These are phyloP conservation scores for Nettapus auritus DNA, from an alignment of 2,113 vertebrate species.

Conservation along the genomic window DNA sequence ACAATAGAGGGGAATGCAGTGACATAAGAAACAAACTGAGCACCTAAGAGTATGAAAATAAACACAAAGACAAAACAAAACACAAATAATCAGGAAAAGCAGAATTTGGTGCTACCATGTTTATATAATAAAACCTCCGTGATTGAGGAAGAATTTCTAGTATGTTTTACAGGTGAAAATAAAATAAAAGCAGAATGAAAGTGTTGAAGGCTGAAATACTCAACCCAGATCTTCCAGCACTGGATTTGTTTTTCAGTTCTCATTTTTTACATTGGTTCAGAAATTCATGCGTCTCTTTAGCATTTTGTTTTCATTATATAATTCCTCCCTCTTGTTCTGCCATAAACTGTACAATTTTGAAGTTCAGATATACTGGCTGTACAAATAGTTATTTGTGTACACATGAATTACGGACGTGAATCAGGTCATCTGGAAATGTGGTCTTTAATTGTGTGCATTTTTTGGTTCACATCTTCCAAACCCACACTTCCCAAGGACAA, in stretches of 20 bases:
- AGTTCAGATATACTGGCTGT: background rate
- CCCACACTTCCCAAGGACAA: slow-evolving; percentile 31
- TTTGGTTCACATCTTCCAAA: background rate
- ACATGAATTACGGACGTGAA: background rate
- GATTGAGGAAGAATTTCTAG: background rate
- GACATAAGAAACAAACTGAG: background rate
- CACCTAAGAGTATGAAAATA: background rate
- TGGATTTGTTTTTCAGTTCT: slow-evolving; percentile 18
- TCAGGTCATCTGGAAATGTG: slow-evolving; percentile 49
- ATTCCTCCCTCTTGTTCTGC: background rate
- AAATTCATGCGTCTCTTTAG: background rate
- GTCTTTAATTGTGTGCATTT: slow-evolving; percentile 31
- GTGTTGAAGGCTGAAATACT: slow-evolving; percentile 23
- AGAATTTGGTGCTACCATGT: background rate
- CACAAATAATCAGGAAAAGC: background rate
- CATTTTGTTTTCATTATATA: background rate
- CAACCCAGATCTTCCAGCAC: background rate
- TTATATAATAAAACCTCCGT: slow-evolving; percentile 3
- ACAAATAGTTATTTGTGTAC: background rate
- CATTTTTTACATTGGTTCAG: slow-evolving; percentile 15
- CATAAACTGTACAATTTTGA: background rate
- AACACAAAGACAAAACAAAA: background rate
- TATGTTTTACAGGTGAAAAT: slow-evolving; percentile 16
- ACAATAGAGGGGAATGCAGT: background rate
- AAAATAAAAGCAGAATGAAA: background rate